These are phyloP conservation scores for Bombus fervidus DNA, from an alignment of 1,140 invertebrate genomes.

Conservation along the genomic window DNA sequence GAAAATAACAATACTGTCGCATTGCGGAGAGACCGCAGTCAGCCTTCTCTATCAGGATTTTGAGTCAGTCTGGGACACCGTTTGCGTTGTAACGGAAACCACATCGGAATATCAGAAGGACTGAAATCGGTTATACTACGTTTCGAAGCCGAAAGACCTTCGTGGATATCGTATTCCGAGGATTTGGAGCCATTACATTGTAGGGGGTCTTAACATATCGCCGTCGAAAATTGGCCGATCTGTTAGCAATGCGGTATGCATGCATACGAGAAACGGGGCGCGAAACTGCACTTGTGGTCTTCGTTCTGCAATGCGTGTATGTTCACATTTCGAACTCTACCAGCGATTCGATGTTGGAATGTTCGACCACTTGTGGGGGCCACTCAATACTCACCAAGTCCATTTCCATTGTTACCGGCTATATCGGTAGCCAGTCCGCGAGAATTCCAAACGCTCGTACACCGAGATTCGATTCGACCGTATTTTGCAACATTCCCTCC, in stretches of 20 bases:
- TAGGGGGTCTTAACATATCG: slow-evolving; percentile 68
- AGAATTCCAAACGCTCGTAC: slow-evolving; percentile 60
- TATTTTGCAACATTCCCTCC: slow-evolving; percentile 43
- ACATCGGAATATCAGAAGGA: slow-evolving; percentile 35
- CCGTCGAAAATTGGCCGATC: slow-evolving; percentile 67
- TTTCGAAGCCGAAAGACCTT: slow-evolving; percentile 32
- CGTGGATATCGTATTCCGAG: slow-evolving; percentile 33
- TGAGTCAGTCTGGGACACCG: slow-evolving; percentile 15
- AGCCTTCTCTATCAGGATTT: background rate
- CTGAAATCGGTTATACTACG: slow-evolving; percentile 25
- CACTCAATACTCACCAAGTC: slow-evolving; percentile 62
- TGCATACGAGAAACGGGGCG: slow-evolving; percentile 61
- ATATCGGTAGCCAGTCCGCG: slow-evolving; percentile 60
- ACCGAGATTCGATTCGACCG: slow-evolving; percentile 56
- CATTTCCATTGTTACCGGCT: slow-evolving; percentile 71
- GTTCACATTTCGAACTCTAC: slow-evolving; percentile 59
- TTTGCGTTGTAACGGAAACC: slow-evolving; percentile 24
- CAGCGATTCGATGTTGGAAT: slow-evolving; percentile 67
- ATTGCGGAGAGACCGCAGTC: too few relatives aligned
- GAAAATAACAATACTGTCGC: background rate
- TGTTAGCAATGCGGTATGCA: slow-evolving; percentile 65
- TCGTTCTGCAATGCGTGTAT: slow-evolving; percentile 56
- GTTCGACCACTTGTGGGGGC: slow-evolving; percentile 65
- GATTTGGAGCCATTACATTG: slow-evolving; percentile 56
- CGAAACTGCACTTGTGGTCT: slow-evolving; percentile 66